Evolutionary conservation across 1,140 invertebrate genomes (phyloP), one percentile per base, ranked within the genome.

Genomic region (Papilio aristodemus): DNA sequence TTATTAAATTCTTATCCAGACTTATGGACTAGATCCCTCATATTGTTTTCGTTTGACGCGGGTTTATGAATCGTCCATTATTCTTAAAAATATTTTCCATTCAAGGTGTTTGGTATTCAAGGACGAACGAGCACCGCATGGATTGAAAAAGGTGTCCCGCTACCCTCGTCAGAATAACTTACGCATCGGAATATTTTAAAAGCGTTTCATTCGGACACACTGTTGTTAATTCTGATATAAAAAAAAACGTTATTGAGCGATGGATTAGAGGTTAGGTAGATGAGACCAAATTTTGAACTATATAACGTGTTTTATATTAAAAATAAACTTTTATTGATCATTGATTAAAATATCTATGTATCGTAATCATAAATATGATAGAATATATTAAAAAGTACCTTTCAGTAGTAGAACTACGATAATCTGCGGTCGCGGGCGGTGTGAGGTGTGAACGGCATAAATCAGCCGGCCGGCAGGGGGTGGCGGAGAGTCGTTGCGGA

Each of bases 121-220:
- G 46, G 46, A 54, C 46, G 46, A 3, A 6, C n/a, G 27, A 22
- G 46, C 46, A 25, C 46, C 19, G 46, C 46, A 54, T 54, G 19
- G 46, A 54, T 54, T 54, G 46, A 54, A 54, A 54, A 54, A 22
- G 46, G 19, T 54, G 46, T 54, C 46, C 27, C 11, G 22, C 46
- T 22, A 54, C 46, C 46, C 46, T 54, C 46, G 46, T 54, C 46
- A 54, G 46, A 54, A 54, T 54, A 22, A 54, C 22, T 54, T 54
- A 54, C 10, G n/a, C 0, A 43, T 17, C 41, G 41, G 41, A 43
- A 43, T 43, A 43, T 43, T 43, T 43, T 14, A 43, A 9, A 9
- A 22, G 17, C 9, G 2, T 10, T 50, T 50, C 10, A 50, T 17
- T 19, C 9, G 19, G 7, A 43, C 14, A 17, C 37, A 10, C 4